Conservation (phyloP, 2,113 vertebrate genomes). For the Amia ocellicauda region DNA sequence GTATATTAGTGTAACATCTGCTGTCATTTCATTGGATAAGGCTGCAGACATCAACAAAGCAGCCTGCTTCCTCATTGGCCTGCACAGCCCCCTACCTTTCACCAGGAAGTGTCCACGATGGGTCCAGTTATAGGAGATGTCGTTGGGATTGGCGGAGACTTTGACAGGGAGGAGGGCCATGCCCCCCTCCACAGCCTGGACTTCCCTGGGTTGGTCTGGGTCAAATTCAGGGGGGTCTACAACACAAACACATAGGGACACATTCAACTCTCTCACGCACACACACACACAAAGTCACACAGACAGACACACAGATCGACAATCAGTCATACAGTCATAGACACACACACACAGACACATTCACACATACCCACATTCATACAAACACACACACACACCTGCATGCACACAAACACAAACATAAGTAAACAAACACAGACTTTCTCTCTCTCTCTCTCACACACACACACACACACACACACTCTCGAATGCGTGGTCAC, state of each 20-base stretch:
- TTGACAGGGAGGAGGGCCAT: conserved; percentile 52
- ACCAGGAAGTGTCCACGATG: conserved; percentile 49
- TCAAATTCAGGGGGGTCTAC: conserved; percentile 69
- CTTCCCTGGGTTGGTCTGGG: conserved; percentile 49
- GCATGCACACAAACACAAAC: no score
- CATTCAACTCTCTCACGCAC: neutral
- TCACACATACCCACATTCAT: no score
- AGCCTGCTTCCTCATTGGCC: conserved; percentile 54
- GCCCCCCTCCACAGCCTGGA: conserved; percentile 61
- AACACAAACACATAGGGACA: conserved; percentile 25
- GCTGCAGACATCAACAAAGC: conserved; percentile 8
- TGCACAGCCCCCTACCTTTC: conserved; percentile 60
- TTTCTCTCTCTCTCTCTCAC: neutral
- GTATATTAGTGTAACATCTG: no score
- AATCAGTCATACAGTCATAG: neutral
- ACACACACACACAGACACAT: neutral
- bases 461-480: conserved; percentile 16
- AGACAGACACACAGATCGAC: conserved; percentile 12
- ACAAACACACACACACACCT: neutral
- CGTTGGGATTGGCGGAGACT: conserved; percentile 64
- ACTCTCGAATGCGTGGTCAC: conserved; percentile 34
- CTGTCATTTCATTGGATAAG: no score
- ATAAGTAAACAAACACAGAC: no score
- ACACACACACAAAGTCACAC: conserved; percentile 11
- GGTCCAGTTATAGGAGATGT: conserved; percentile 63